phyloP scores from a whole-genome alignment of 1,140 invertebrate genomes.

The Thalassaphorura encarpata region DNA sequence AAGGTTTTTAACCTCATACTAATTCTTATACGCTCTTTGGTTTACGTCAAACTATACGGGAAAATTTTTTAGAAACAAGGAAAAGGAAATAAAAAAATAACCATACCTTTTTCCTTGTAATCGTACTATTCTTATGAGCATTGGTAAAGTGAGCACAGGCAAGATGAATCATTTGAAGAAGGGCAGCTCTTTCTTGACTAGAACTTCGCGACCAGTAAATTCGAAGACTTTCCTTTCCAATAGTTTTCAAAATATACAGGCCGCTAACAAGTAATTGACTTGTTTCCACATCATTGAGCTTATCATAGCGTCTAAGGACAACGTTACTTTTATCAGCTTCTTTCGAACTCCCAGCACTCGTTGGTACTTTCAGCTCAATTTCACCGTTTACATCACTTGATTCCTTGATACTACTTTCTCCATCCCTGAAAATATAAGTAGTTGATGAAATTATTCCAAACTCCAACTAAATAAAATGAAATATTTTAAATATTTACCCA shows the following conservation, averaged over 20 bases:
- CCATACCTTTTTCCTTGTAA: conserved; percentile 31
- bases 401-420: conserved; percentile 21
- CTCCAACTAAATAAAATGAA: background rate
- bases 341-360: conserved; percentile 5
- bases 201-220: conserved; percentile 25
- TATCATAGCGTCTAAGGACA: conserved; percentile 31
- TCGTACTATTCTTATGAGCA: conserved; percentile 30
- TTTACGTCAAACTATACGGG: background rate
- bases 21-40: background rate
- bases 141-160: conserved; percentile 29
- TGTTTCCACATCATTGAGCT: conserved; percentile 30
- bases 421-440: conserved; percentile 15
- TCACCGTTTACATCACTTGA: conserved; percentile 25
- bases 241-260: conserved; percentile 28
- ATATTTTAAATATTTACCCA: conserved; percentile 18
- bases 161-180: conserved; percentile 31
- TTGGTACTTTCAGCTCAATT: conserved; percentile 14
- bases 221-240: conserved; percentile 23
- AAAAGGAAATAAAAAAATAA: background rate
- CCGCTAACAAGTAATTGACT: conserved; percentile 29
- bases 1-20: background rate
- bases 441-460: conserved; percentile 7
- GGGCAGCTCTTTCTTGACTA: conserved; percentile 20
- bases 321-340: conserved; percentile 31
- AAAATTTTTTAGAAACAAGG: background rate